Percentiles rank a stretch among this genome's conserved stretches.
Conservation (phyloP, 2,888 invertebrate genomes). For the Metacarcinus magister region DNA sequence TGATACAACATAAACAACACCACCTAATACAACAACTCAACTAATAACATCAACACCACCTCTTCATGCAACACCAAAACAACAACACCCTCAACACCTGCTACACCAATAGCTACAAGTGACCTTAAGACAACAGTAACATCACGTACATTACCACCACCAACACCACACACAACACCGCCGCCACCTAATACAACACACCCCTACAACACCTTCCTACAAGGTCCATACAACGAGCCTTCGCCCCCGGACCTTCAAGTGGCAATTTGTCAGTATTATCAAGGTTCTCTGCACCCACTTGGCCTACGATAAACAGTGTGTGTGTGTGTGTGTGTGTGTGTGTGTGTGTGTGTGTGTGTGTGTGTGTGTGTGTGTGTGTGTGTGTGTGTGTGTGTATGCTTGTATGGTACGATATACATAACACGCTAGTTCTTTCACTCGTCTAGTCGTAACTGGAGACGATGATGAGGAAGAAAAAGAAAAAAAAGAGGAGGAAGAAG, state of each 20-base stretch:
- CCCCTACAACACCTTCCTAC: background rate
- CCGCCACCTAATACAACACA: background rate
- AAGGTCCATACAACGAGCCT: slow-evolving; percentile 9
- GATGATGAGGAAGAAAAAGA: background rate
- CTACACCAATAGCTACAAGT: background rate
- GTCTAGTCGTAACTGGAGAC: background rate
- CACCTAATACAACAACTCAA: background rate
- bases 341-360: slow-evolving; percentile 48
- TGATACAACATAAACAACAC: too few species aligned
- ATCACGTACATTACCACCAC: background rate
- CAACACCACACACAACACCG: background rate
- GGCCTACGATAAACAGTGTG: slow-evolving; percentile 72
- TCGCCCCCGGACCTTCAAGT: slow-evolving; percentile 59
- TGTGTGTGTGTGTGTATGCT: slow-evolving; percentile 29
- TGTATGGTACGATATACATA: background rate
- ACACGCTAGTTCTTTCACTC: background rate
- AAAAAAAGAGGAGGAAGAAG: background rate
- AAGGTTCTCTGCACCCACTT: slow-evolving; percentile 73
- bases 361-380: slow-evolving; percentile 43
- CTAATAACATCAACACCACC: background rate
- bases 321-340: slow-evolving; percentile 48
- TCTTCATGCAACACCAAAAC: background rate
- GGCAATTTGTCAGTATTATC: slow-evolving; percentile 78
- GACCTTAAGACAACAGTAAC: background rate
- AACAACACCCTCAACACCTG: background rate